Conservation (phyloP, 1,140 invertebrate genomes). For the Planococcus citri region DNA sequence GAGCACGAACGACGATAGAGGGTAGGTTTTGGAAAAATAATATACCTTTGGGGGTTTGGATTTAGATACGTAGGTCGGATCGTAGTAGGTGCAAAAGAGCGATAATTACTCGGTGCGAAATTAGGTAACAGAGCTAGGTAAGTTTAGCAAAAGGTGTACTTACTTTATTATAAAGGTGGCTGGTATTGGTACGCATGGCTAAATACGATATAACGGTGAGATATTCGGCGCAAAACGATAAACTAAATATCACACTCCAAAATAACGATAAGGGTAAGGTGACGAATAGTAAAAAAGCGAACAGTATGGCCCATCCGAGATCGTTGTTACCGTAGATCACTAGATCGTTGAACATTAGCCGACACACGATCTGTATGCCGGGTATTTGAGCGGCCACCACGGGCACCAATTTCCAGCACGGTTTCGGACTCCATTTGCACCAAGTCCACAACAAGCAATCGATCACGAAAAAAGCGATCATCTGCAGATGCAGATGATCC, state of each 20-base stretch:
- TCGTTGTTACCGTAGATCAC: conserved; percentile 43
- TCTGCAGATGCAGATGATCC: conserved; percentile 39
- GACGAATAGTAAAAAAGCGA: conserved; percentile 73
- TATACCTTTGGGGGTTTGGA: no score
- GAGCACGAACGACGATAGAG: no score
- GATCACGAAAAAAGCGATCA: conserved; percentile 39
- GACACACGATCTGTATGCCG: conserved; percentile 45
- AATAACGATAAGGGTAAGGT: conserved; percentile 59
- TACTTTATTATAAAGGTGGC: neutral
- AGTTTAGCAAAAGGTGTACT: neutral
- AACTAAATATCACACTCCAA: conserved; percentile 46
- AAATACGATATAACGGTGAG: conserved; percentile 39
- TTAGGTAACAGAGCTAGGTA: no score
- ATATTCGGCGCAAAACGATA: conserved; percentile 45
- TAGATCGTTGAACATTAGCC: conserved; percentile 40
- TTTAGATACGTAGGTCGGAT: no score
- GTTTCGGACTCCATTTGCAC: conserved; percentile 35
- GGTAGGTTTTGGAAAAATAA: no score
- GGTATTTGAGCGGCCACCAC: conserved; percentile 49
- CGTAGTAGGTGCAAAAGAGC: no score
- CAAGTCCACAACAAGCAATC: conserved; percentile 41
- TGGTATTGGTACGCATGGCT: conserved; percentile 25
- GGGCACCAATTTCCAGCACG: conserved; percentile 42
- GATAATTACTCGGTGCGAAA: no score
- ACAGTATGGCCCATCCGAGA: conserved; percentile 64